Conservation (phyloP, 2,888 invertebrate species). For the Leuctra nigra region DNA sequence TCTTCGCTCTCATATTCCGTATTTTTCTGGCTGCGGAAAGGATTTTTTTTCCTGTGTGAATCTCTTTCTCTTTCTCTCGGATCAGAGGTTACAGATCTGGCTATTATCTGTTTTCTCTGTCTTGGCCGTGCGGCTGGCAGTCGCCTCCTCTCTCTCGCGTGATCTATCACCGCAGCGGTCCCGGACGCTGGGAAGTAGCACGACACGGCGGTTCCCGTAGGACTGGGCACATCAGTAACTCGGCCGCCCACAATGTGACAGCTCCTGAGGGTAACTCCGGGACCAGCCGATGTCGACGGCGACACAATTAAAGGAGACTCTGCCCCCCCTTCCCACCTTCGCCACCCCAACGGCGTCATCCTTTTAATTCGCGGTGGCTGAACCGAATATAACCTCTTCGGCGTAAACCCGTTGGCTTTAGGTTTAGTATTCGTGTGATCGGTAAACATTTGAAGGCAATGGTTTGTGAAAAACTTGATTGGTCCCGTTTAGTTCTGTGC, state of each 20-base stretch:
- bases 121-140: not conserved
- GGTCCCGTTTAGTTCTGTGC: no score
- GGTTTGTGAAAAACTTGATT: no score
- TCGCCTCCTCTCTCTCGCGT: not conserved
- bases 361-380: no score
- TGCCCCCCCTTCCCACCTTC: no score
- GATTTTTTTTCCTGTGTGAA: not conserved
- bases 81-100: constrained; percentile 8
- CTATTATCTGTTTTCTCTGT: constrained; percentile 1
- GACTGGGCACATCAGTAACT: constrained; percentile 7
- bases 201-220: not conserved
- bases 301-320: not conserved
- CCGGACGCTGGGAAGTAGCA: constrained; percentile 5
- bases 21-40: not conserved
- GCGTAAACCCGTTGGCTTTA: no score
- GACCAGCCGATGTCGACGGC: not conserved
- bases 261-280: constrained; percentile 4
- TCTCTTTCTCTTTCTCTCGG: not conserved
- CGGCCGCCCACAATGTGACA: constrained; percentile 12
- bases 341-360: no score
- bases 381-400: no score
- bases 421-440: no score
- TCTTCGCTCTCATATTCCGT: constrained; percentile 2
- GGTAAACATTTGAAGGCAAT: no score
- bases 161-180: constrained; percentile 12